A percentile compares a stretch with the other conserved stretches of the same genome.
These are phyloP conservation scores for Hartigia nigra DNA, from an alignment of 2,888 invertebrate species.

Conservation along the genomic window DNA sequence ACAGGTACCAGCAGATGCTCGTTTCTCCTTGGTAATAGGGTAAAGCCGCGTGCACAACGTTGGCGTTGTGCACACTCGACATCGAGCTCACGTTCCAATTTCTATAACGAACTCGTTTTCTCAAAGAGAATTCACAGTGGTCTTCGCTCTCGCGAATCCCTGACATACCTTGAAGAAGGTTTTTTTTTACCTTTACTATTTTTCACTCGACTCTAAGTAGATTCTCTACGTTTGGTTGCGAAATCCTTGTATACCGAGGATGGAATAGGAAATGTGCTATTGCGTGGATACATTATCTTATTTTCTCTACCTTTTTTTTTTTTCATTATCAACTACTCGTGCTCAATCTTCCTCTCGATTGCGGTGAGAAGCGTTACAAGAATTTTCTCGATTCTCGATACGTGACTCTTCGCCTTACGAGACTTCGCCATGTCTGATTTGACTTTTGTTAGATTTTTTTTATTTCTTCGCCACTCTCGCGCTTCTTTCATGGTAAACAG, in stretches of 20 bases:
- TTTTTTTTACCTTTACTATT: neutral
- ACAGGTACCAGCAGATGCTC: neutral
- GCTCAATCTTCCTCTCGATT: conserved; percentile 15
- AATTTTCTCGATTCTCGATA: neutral
- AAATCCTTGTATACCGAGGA: neutral
- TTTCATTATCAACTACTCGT: conserved; percentile 9
- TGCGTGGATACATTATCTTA: conserved; percentile 3
- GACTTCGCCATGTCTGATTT: neutral
- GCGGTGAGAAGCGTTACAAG: neutral
- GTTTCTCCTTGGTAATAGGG: neutral
- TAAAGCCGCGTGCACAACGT: neutral
- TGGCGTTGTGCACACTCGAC: neutral
- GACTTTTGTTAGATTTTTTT: neutral
- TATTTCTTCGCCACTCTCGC: neutral
- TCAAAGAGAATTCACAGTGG: neutral
- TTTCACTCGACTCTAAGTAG: neutral
- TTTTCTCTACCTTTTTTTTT: conserved; percentile 1
- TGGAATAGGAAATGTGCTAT: neutral
- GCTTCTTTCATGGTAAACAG: neutral
- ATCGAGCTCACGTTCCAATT: neutral
- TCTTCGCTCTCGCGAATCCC: neutral
- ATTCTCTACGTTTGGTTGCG: neutral
- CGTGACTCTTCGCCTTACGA: neutral
- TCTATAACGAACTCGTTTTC: neutral
- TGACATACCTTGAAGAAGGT: neutral